Base-by-base conservation (phyloP, 2,888 invertebrate genomes). In the Acronicta aceris region DNA sequence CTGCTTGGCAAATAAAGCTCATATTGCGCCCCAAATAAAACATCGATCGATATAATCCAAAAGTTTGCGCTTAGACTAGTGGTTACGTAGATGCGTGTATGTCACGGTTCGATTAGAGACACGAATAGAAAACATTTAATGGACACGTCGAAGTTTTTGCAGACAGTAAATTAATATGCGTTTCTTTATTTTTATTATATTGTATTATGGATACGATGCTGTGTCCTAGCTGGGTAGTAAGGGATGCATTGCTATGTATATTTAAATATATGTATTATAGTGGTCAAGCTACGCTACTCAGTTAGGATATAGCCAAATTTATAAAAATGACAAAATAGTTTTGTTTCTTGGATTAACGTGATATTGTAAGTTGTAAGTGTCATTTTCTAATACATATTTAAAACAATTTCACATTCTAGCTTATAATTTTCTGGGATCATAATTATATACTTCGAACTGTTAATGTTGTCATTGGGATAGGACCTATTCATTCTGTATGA, bases 51-150 rank as follows among this genome's bases (percentile, higher is more conserved):
- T 58, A 58, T 50, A 54, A 64, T 33, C 12, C 46, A 40, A 30
- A 59, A 49, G 50, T 69, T 67, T 69, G 38, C 46, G 50, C 53
- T 58, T 67, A 67, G 46, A 50, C 33, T 69, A 67, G 67, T 53
- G 63, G 70, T 69, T 67, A 64, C 50, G 70, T 67, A 67, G 67
- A 25, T 57, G 50, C 38, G 49, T 69, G 69, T 49, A 43, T 48
- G 58, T 69, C 48, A 57, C 57, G 69, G 13, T 27, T 16, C 30
- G 27, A 15, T 30, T 46, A 30, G 25, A 46, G 46, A 50, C 49
- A 53, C 58, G 36, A n/a, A 38, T 63, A 57, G 69, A 45, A 38
- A 21, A 21, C 2, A 46, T 57, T 63, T 52, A 36, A 67, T 69
- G 43, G 30, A 53, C 25, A 43, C 57, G 2, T 42, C 21, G 38